A percentile compares a stretch with the other conserved stretches of the same genome.
Evolutionary conservation across 2,797 vertebrate species (phyloP).

Genomic region (Sebastes hubbsi): DNA sequence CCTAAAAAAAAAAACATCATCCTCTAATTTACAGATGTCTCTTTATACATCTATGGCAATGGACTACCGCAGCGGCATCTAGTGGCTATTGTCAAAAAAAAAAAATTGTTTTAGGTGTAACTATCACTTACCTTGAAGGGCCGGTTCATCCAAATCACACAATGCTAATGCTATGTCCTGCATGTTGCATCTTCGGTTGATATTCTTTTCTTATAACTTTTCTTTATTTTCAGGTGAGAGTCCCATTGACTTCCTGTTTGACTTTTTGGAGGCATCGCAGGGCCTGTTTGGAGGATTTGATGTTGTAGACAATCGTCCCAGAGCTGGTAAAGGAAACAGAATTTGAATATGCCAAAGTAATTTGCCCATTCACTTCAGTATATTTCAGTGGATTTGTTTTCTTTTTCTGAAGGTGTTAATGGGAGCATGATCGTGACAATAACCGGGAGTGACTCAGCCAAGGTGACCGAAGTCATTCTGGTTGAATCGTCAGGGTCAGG

Average conservation of each 20-base stretch:
- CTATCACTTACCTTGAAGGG: not conserved
- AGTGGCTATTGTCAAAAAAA: too few species aligned
- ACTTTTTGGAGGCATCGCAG: conserved; percentile 25
- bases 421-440: conserved; percentile 43
- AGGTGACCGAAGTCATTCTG: conserved; percentile 37
- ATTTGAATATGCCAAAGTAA: not conserved
- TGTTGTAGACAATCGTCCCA: conserved; percentile 29
- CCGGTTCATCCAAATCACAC: not conserved
- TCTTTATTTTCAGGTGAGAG: conserved; percentile 45
- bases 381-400: not conserved
- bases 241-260: conserved; percentile 43
- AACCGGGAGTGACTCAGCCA: conserved; percentile 28
- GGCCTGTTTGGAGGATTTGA: not conserved
- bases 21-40: too few species aligned
- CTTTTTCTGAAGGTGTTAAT: conserved; percentile 29
- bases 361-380: not conserved
- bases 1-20: too few species aligned
- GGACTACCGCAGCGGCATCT: too few species aligned
- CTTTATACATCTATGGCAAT: too few species aligned
- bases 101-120: not conserved
- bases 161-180: not conserved
- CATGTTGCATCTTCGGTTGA: not conserved
- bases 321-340: conserved; percentile 30
- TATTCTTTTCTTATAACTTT: not conserved
- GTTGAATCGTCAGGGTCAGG: conserved; percentile 15